Evolutionary conservation across 1,140 invertebrate species (phyloP), one percentile per base, ranked within the genome.

Genomic region (roundworm (Caenorhabditis elegans)): DNA sequence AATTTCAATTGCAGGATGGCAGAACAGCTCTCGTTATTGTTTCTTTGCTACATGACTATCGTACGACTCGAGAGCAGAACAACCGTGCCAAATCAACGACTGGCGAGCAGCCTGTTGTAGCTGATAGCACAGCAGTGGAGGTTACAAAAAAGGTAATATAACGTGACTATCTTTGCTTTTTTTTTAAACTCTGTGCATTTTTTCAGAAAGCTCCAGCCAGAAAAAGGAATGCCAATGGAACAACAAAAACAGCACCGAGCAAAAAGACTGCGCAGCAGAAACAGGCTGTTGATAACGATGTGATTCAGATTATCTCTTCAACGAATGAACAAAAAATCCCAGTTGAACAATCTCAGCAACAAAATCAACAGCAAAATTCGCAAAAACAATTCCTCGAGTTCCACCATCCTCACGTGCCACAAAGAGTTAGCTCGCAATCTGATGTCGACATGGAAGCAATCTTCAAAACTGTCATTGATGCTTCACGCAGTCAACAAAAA

Each of bases 381-480:
- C 39, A 43, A 43, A 43, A 70, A 1, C 26, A 60, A 0, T 39
- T 39, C 3, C 6, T 22, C 17, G 34, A 70, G 10, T 70, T 39
- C 34, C n/a, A 17, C 1, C 26, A 70, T 24, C 60, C 60, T 17
- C 26, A 70, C 5, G 6, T n/a, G 1, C 19, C 19, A 2, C n/a
- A 13, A 10, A 39, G 34, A 39, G n/a, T 15, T 4, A 19, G 19
- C 2, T 17, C 34, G 3, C 60, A 70, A 43, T 70, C 60, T 6
- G 34, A 70, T 70, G 60, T 70, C 8, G 60, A 70, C 22, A 70
- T 70, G 60, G 60, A 70, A 22, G 60, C 11, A 8, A 70, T 70
- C 28, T 70, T 70, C 19, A 70, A 70, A 39, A 70, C 60, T 39
- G 60, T 70, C 0, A 70, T 70, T 70, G 60, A 70, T 0, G 34